phyloP scores from a whole-genome alignment of 2,797 vertebrate species.

The Coreius guichenoti region DNA sequence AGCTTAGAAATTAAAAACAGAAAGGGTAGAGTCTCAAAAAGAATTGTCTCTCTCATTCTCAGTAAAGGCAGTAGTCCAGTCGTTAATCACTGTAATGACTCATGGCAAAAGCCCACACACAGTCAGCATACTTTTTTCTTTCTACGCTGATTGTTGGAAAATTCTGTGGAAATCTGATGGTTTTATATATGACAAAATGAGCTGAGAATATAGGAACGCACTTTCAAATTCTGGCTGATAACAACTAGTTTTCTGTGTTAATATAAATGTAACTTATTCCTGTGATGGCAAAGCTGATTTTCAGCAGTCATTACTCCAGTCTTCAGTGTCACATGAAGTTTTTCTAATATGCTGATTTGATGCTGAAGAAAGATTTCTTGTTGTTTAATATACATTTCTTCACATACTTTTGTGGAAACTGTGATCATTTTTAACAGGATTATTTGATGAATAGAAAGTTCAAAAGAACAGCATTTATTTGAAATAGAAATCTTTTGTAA shows the following conservation, averaged over 20 bases:
- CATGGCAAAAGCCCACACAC: not conserved
- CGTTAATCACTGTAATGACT: too few species aligned
- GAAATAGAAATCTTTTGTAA: not conserved
- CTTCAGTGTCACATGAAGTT: not conserved
- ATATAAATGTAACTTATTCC: not conserved
- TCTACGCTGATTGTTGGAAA: not conserved
- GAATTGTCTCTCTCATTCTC: too few species aligned
- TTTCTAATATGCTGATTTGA: not conserved
- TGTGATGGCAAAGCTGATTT: not conserved
- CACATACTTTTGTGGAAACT: not conserved
- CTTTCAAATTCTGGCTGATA: not conserved
- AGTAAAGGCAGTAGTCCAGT: too few species aligned
- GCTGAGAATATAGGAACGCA: not conserved
- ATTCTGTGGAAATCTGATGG: not conserved
- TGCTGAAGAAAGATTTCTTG: not conserved
- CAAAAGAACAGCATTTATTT: not conserved
- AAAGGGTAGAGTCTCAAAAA: not conserved
- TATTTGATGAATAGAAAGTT: not conserved
- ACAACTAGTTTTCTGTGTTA: not conserved
- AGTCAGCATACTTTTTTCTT: not conserved
- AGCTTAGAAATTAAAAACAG: not conserved
- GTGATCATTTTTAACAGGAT: not conserved
- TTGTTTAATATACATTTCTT: not conserved
- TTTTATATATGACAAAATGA: not conserved
- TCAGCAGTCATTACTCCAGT: not conserved